Evolutionary conservation across 2,888 invertebrate genomes (phyloP), one percentile per base, ranked within the genome.

Genomic region (Orchesellides sinensis): DNA sequence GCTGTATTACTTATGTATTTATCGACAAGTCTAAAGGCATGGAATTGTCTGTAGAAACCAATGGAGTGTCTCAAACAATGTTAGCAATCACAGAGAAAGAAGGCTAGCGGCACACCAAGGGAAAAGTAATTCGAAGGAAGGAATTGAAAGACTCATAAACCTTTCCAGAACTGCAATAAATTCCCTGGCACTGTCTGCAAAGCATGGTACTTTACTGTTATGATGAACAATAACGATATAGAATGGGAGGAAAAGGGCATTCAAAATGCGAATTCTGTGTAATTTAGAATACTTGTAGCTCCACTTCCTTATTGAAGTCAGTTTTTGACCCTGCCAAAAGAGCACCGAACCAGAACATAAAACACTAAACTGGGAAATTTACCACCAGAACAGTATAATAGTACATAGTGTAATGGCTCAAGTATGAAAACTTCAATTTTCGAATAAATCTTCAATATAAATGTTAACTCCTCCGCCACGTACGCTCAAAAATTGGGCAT

Each of bases 61-160:
- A 63, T 63, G 74, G 54, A 19, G 66, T 77, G 66, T 40, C 56
- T 66, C 47, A 63, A 49, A 49, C 47, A 47, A 10, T 49, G 66
- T 49, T 25, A 35, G 66, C 17, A 40, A 45, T 45, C 65, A 25
- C 56, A 61, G 17, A 61, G 21, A 27, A 25, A 66, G 35, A 70
- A 61, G 47, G 49, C 17, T 45, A 49, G 70, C n/a, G n/a, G n/a
- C n/a, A n/a, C n/a, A n/a, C 78, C 70, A 78, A 65, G 66, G 69
- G 63, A 59, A 80, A 80, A 80, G 80, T 68, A 80, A 80, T 72
- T 80, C 73, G 59, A 59, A 47, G 73, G 73, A 80, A 49, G 80
- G 80, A 49, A 80, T 80, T 68, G 80, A 73, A 72, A 80, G 73
- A 73, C 73, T 73, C 80, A 66, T 80, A 80, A 80, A 80, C 80